Conservation (phyloP, 2,113 vertebrate species). For the Choloepus hoffmanni region DNA sequence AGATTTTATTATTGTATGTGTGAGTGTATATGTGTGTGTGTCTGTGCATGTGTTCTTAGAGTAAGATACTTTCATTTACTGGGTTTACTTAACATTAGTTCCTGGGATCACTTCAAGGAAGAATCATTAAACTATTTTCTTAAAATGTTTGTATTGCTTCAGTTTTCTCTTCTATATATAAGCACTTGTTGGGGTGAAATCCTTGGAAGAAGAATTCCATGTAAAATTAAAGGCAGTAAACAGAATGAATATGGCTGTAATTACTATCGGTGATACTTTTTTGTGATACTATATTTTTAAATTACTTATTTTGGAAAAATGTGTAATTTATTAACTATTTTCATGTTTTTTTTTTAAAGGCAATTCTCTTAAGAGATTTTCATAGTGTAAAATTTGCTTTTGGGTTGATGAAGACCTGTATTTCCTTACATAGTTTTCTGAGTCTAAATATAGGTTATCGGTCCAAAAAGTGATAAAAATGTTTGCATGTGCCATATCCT, state of each 20-base stretch:
- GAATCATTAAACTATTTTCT: conserved; percentile 35
- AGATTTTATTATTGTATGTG: background rate
- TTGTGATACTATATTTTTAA: conserved; percentile 46
- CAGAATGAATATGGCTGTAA: background rate
- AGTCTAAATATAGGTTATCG: conserved; percentile 5
- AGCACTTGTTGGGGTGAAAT: background rate
- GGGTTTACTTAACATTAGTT: conserved; percentile 30
- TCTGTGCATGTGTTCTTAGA: conserved; percentile 27
- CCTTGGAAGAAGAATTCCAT: conserved; percentile 31
- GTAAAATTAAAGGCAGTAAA: conserved; percentile 43
- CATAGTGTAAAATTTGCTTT: conserved; percentile 16
- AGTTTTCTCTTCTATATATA: background rate
- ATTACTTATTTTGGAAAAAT: conserved; percentile 40
- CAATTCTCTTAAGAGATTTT: conserved; percentile 47
- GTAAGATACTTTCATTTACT: conserved; percentile 24
- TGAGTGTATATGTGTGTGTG: background rate
- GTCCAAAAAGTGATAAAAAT: conserved; percentile 18
- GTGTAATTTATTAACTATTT: conserved; percentile 34
- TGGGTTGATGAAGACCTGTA: background rate
- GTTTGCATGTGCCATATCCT: conserved; percentile 27
- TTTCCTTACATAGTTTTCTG: conserved; percentile 30
- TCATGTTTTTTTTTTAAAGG: background rate
- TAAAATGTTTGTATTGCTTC: conserved; percentile 49
- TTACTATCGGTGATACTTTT: conserved; percentile 32
- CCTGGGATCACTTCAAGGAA: conserved; percentile 38